Conservation (phyloP, 1,140 invertebrate species). For the Ceratina calcarata region DNA sequence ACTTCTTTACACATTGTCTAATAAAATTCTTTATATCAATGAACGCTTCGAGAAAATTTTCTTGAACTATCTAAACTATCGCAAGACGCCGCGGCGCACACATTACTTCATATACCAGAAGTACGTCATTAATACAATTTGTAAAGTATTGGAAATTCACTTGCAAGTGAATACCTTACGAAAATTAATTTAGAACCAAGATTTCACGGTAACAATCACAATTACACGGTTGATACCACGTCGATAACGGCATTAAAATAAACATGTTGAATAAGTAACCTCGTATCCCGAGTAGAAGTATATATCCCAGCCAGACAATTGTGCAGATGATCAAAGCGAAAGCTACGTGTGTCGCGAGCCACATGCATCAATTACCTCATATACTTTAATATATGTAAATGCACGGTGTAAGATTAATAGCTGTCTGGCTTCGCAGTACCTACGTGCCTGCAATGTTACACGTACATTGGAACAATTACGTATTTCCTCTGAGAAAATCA, state of each 20-base stretch:
- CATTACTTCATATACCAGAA: too few relatives aligned
- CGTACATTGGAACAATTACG: slow-evolving; percentile 39
- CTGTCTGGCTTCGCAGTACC: not conserved
- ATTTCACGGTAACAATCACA: not conserved
- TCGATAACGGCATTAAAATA: slow-evolving; percentile 16
- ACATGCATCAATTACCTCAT: slow-evolving; percentile 30
- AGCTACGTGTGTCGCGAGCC: not conserved
- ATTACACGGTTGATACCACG: not conserved
- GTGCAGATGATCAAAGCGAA: not conserved
- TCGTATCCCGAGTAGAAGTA: not conserved
- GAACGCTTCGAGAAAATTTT: too few relatives aligned
- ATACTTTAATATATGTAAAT: slow-evolving; percentile 34
- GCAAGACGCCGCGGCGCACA: too few relatives aligned
- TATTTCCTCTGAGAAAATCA: slow-evolving; percentile 22
- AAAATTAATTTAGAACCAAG: not conserved
- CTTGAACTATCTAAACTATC: too few relatives aligned
- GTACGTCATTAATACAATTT: too few relatives aligned
- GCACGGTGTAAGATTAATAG: slow-evolving; percentile 14
- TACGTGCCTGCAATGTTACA: not conserved
- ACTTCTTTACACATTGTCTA: too few relatives aligned
- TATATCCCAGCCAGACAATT: not conserved
- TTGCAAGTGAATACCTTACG: not conserved
- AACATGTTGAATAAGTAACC: not conserved
- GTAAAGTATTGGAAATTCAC: too few relatives aligned
- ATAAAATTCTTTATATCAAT: too few relatives aligned